Evolutionary conservation across 2,888 invertebrate genomes (phyloP), one percentile per base, ranked within the genome.

Genomic region (Apotomis turbidana): DNA sequence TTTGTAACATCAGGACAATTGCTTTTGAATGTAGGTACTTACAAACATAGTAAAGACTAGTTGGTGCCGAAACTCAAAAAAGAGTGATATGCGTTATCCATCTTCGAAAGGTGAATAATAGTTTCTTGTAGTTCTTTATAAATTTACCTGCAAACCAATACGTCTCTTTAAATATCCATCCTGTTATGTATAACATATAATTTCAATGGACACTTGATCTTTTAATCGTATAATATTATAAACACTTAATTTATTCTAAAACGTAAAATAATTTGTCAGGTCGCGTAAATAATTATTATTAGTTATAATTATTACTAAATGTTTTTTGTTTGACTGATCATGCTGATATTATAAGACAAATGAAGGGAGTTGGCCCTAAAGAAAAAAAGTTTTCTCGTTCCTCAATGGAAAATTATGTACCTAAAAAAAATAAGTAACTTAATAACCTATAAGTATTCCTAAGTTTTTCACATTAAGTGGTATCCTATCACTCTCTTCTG

Each of bases 271-370:
- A n/a, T 36, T 64, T 54, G 12, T 44, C 44, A 41, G 44, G 15
- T 44, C 12, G 6, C 12, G 15, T 27, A 41, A 54, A 38, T 52
- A 13, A 15, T 62, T n/a, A 52, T 44, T 62, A 51, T 44, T 55
- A 64, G 54, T 41, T 3, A 51, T 62, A 38, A 8, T 8, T 44
- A 44, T 6, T 44, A 41, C 57, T 51, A 38, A 66, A 69, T 57
- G 46, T 68, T 58, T 70, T 55, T 44, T 13, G 3, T 27, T 27
- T 27, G 44, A 70, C 66, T 57, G 57, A 44, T 68, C 57, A 36
- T 62, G 49, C 57, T 71, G 57, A 67, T 58, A 27, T 51, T 41
- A 68, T 68, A 13, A n/a, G 27, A 15, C 27, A 27, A 51, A 54
- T 61, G 15, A 12, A 54, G 41, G 44, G 9, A 60, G 59, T 49